A percentile compares a stretch with the other conserved stretches of the same genome.
Conservation (phyloP, 1,140 invertebrate species). For the Gryllus bimaculatus region DNA sequence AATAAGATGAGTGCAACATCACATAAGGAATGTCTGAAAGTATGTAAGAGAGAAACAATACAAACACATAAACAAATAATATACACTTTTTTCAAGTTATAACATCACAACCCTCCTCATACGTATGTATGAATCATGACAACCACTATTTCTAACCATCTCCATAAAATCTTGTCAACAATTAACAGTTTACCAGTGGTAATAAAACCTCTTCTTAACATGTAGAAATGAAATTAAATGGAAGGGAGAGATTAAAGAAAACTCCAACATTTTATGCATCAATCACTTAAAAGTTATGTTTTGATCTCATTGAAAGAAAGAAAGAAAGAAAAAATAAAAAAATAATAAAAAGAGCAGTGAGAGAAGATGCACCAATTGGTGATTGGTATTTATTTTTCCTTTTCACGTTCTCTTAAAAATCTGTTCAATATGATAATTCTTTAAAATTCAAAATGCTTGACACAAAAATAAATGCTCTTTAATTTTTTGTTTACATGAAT, state of each 20-base stretch:
- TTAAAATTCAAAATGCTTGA: conserved; percentile 20
- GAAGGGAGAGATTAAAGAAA: background rate
- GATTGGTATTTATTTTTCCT: background rate
- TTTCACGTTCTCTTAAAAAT: conserved; percentile 5
- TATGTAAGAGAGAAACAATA: background rate
- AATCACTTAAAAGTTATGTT: background rate
- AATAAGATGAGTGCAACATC: background rate
- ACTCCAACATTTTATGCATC: conserved; percentile 2
- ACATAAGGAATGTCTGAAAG: background rate
- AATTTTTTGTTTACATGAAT: conserved; percentile 13
- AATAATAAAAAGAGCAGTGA: background rate
- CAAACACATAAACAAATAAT: background rate
- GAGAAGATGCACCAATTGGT: too few relatives aligned
- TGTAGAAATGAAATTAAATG: background rate
- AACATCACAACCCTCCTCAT: background rate
- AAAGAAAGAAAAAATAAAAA: too few relatives aligned
- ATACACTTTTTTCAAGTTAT: background rate
- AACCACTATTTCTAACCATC: background rate
- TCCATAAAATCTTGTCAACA: conserved; percentile 13
- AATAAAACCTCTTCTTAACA: background rate
- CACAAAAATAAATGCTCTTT: conserved; percentile 22
- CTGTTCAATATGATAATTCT: conserved; percentile 9
- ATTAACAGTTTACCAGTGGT: conserved; percentile 10
- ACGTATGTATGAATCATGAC: background rate
- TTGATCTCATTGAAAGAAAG: background rate